A percentile compares a stretch with the other conserved stretches of the same genome.
These are phyloP conservation scores for Ophion obscuratus DNA, from an alignment of 2,888 invertebrate genomes.

Conservation along the genomic window DNA sequence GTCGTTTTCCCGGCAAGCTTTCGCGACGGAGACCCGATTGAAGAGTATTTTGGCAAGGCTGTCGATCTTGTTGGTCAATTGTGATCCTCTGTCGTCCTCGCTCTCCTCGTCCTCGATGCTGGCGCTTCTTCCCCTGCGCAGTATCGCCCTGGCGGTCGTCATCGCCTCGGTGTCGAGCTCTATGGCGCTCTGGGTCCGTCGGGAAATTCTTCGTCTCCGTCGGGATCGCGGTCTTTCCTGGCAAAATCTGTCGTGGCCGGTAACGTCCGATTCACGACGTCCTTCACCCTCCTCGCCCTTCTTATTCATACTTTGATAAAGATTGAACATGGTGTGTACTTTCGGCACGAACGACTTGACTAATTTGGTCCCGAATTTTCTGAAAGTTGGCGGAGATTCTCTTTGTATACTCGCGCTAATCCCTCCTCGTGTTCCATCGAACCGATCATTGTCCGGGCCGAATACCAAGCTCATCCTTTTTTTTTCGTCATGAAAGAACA, in stretches of 20 bases:
- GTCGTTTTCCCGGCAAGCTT: slow-evolving; percentile 78
- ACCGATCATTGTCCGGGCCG: slow-evolving; percentile 63
- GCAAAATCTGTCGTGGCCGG: slow-evolving; percentile 93
- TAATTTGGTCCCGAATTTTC: slow-evolving; percentile 67
- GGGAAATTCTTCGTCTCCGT: slow-evolving; percentile 80
- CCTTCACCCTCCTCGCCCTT: slow-evolving; percentile 85
- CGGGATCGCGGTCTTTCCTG: slow-evolving; percentile 86
- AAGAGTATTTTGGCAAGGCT: slow-evolving; percentile 91
- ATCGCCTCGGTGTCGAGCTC: slow-evolving; percentile 81
- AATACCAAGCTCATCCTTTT: slow-evolving; percentile 66
- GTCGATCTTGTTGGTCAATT: slow-evolving; percentile 90
- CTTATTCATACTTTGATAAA: slow-evolving; percentile 89
- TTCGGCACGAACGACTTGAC: slow-evolving; percentile 64
- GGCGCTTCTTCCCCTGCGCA: slow-evolving; percentile 86
- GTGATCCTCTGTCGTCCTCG: slow-evolving; percentile 85
- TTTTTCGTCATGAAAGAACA: slow-evolving; percentile 42
- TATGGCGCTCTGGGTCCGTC: slow-evolving; percentile 82
- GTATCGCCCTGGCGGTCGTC: slow-evolving; percentile 76
- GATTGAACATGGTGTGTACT: slow-evolving; percentile 88
- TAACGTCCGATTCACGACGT: slow-evolving; percentile 86
- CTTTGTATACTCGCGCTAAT: slow-evolving; percentile 61
- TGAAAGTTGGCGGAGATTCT: slow-evolving; percentile 63
- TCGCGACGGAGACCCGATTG: slow-evolving; percentile 82
- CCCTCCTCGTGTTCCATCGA: slow-evolving; percentile 54
- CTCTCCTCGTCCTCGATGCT: slow-evolving; percentile 88